Conservation (phyloP, 2,888 invertebrate genomes). For the Schizaphis graminum region DNA sequence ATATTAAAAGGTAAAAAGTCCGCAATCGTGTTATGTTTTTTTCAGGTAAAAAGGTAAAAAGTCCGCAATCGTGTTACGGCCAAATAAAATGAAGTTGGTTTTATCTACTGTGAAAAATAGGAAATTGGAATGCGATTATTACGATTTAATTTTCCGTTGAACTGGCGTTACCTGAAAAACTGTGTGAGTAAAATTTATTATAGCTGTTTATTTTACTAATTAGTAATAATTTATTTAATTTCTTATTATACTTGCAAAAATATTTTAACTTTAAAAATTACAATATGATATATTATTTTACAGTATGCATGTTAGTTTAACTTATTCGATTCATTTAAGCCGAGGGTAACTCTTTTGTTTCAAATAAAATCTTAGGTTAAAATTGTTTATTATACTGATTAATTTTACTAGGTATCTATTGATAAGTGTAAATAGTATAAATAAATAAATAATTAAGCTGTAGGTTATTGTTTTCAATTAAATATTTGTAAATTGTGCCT, state of each 20-base stretch:
- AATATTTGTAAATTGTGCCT: not conserved
- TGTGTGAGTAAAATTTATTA: not conserved
- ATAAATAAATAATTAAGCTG: not conserved
- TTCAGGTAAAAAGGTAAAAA: too few relatives aligned
- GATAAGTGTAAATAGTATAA: not conserved
- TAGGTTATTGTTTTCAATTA: slow-evolving; percentile 21
- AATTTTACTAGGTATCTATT: not conserved
- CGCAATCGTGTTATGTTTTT: too few relatives aligned
- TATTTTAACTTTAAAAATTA: slow-evolving; percentile 35
- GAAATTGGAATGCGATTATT: not conserved
- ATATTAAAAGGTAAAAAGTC: too few relatives aligned
- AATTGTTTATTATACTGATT: not conserved
- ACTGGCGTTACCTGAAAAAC: slow-evolving; percentile 13
- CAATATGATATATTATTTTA: slow-evolving; percentile 33
- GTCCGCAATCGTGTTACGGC: too few relatives aligned
- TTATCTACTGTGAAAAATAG: not conserved
- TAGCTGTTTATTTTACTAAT: slow-evolving; percentile 16
- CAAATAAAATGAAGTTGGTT: too few relatives aligned
- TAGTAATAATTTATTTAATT: slow-evolving; percentile 22
- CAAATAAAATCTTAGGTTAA: not conserved
- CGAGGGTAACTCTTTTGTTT: slow-evolving; percentile 17
- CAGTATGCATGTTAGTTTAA: not conserved
- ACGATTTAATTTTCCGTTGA: not conserved
- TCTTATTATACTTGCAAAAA: slow-evolving; percentile 13
- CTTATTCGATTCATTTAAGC: not conserved